These are phyloP conservation scores for Ceratosolen solmsi DNA, from an alignment of 1,140 invertebrate genomes.

Conservation along the genomic window DNA sequence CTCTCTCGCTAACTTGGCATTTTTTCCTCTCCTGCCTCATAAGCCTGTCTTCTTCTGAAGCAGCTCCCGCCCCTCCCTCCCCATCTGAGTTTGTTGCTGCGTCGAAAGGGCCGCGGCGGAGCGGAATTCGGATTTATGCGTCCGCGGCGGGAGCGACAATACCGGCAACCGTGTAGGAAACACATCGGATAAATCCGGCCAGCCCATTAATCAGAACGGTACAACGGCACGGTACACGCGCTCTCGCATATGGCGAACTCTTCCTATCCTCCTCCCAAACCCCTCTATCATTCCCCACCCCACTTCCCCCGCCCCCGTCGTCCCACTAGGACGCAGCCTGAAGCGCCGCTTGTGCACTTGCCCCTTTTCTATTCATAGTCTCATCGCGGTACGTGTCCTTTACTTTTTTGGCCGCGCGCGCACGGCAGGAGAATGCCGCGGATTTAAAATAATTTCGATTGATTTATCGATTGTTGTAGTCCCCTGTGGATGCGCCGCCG, in stretches of 20 bases:
- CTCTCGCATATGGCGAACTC: constrained; percentile 31
- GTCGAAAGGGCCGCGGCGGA: constrained; percentile 32
- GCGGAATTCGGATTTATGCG: constrained; percentile 59
- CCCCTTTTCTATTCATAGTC: constrained; percentile 19
- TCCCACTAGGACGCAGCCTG: not conserved
- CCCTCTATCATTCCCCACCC: not conserved
- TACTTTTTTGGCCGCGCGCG: not conserved
- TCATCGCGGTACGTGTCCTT: not conserved
- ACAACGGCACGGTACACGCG: constrained; percentile 49
- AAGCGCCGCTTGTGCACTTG: not conserved
- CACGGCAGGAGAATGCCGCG: constrained; percentile 7
- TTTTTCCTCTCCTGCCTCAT: constrained; percentile 15
- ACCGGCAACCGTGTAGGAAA: constrained; percentile 43
- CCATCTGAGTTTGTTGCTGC: constrained; percentile 16
- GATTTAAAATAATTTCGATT: constrained; percentile 41
- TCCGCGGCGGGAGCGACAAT: constrained; percentile 54
- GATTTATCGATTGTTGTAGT: constrained; percentile 37
- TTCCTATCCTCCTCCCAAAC: not conserved
- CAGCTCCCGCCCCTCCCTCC: not conserved
- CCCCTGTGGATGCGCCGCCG: not conserved
- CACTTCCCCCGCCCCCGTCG: not conserved
- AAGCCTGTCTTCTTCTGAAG: constrained; percentile 19
- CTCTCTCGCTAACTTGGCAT: not conserved
- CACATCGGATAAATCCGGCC: constrained; percentile 55
- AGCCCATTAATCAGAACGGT: constrained; percentile 61